Evolutionary conservation across 2,113 vertebrate species (phyloP).

Genomic region (Rhinopithecus roxellana): DNA sequence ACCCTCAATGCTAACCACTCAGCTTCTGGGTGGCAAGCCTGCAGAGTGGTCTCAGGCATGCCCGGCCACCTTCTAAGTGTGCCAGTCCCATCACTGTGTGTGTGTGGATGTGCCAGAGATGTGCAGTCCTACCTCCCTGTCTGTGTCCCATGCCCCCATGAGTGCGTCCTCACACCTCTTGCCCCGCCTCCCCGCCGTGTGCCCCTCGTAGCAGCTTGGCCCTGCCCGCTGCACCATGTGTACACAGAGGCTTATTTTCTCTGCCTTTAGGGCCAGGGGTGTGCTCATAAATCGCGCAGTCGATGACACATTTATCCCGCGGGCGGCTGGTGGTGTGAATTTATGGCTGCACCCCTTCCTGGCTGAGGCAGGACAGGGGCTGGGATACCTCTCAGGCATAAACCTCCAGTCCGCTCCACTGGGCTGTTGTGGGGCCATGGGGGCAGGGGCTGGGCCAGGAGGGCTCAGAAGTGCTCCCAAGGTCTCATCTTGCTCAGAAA

Average conservation of each 20-base stretch:
- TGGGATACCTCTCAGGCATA: slow-evolving; percentile 58
- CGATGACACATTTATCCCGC: slow-evolving; percentile 78
- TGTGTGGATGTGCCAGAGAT: neutral
- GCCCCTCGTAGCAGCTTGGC: neutral
- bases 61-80: neutral
- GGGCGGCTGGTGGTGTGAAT: slow-evolving; percentile 84
- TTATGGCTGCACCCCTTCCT: slow-evolving; percentile 80
- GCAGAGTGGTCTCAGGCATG: neutral
- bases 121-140: no score
- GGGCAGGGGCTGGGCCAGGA: neutral
- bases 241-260: slow-evolving; percentile 82
- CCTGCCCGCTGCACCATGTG: slow-evolving; percentile 26
- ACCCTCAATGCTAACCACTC: no score
- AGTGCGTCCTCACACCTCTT: neutral
- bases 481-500: neutral
- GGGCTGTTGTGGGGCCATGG: neutral
- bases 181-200: neutral
- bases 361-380: slow-evolving; percentile 58
- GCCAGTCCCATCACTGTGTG: fast-evolving
- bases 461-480: neutral
- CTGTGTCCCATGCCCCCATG: neutral
- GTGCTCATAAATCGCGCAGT: slow-evolving; percentile 84
- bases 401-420: slow-evolving; percentile 57
- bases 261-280: slow-evolving; percentile 82
- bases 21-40: neutral